A percentile compares a stretch with the other conserved stretches of the same genome.
Conservation (phyloP, 2,113 vertebrate genomes). For the Phyllostomus discolor region DNA sequence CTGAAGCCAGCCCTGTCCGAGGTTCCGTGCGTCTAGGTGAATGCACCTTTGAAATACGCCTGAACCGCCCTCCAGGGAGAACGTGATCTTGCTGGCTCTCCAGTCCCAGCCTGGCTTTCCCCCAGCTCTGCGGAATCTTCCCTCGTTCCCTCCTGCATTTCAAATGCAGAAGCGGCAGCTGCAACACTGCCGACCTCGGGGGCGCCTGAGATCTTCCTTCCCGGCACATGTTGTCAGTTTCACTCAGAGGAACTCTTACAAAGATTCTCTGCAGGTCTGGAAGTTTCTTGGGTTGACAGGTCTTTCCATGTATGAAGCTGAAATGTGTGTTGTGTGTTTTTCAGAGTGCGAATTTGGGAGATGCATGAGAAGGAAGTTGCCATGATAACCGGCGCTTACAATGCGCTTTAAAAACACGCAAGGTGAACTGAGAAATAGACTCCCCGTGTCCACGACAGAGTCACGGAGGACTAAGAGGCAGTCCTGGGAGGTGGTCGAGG, state of each 20-base stretch:
- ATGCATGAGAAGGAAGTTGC: background rate
- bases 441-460: background rate
- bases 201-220: background rate
- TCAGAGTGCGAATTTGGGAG: background rate
- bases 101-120: background rate
- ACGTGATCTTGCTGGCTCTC: background rate
- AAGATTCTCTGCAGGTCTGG: background rate
- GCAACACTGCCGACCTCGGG: background rate
- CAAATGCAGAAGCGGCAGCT: background rate
- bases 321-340: background rate
- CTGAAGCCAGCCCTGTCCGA: background rate
- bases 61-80: background rate
- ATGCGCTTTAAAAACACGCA: background rate
- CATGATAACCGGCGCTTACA: background rate
- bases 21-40: background rate
- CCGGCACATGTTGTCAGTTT: background rate
- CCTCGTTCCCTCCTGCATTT: background rate
- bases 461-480: background rate
- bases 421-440: background rate
- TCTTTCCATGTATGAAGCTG: background rate
- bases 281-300: background rate
- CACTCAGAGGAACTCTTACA: background rate
- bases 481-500: background rate
- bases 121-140: background rate
- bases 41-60: background rate